Evolutionary conservation across 2,113 vertebrate genomes (phyloP).

Genomic region (Lagopus muta): DNA sequence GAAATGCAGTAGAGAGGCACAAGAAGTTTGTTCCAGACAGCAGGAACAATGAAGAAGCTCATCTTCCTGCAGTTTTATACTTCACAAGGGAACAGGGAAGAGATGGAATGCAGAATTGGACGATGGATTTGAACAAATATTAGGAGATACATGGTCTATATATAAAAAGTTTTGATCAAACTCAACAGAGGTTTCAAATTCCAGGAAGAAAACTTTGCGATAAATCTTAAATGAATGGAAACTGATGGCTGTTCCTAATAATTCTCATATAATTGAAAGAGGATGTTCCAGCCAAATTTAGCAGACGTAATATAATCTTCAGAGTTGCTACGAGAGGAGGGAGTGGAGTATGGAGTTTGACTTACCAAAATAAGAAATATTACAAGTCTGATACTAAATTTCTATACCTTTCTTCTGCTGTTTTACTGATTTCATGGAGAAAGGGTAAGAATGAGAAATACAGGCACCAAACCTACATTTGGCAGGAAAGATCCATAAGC

Average conservation of each 20-base stretch:
- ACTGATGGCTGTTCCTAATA: not conserved
- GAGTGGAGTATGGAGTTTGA: accelerated
- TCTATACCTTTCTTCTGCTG: not conserved
- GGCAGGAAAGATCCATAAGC: not conserved
- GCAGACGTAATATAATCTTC: not conserved
- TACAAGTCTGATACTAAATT: not conserved
- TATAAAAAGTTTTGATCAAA: not conserved
- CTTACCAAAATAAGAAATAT: not conserved
- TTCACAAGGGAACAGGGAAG: not conserved
- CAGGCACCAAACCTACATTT: not conserved
- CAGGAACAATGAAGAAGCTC: not conserved
- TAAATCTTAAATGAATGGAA: not conserved
- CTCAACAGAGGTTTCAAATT: not conserved
- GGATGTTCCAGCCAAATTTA: not conserved
- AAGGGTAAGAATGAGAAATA: not conserved
- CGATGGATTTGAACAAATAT: not conserved
- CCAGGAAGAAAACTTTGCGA: accelerated
- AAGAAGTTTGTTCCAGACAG: not conserved
- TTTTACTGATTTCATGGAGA: not conserved
- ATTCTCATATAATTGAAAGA: not conserved
- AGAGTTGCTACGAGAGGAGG: not conserved
- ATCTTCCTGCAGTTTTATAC: not conserved
- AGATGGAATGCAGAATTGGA: not conserved
- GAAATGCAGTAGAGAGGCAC: not conserved
- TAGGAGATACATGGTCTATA: accelerated